A percentile compares a stretch with the other conserved stretches of the same genome.
These are phyloP conservation scores for Parazoanthus atlanticus DNA, from an alignment of 92 coral and sea anemone genomes.

Conservation along the genomic window DNA sequence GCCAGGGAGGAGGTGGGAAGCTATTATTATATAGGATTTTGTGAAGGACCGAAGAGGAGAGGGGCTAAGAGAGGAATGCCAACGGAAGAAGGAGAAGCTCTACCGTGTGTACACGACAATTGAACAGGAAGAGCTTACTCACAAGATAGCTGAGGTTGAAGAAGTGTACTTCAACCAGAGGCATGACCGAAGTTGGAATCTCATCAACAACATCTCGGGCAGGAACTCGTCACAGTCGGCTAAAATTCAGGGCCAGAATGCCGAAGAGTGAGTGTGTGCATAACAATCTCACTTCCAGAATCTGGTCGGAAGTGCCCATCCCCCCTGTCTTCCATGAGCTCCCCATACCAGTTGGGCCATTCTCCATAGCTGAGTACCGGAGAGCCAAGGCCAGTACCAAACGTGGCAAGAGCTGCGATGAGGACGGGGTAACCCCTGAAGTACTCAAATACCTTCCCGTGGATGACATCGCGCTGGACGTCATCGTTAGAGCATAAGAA, in stretches of 20 bases:
- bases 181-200: background rate
- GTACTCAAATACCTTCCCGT: background rate
- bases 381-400: background rate
- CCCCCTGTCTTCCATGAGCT: no score
- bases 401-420: background rate
- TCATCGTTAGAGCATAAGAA: background rate
- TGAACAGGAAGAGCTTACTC: background rate
- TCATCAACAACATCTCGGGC: background rate
- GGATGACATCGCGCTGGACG: background rate
- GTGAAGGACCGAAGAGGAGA: background rate
- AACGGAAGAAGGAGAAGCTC: background rate
- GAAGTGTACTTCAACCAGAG: background rate
- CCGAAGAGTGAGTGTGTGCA: no score
- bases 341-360: conserved; percentile 3
- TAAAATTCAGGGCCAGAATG: no score
- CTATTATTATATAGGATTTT: background rate
- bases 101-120: background rate
- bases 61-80: background rate
- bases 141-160: background rate
- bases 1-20: background rate
- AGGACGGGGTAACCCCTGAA: background rate
- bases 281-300: no score
- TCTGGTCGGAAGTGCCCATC: no score
- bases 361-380: background rate
- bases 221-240: no score